Conservation (phyloP, 2,797 vertebrate species). For the Malacoraja senta region DNA sequence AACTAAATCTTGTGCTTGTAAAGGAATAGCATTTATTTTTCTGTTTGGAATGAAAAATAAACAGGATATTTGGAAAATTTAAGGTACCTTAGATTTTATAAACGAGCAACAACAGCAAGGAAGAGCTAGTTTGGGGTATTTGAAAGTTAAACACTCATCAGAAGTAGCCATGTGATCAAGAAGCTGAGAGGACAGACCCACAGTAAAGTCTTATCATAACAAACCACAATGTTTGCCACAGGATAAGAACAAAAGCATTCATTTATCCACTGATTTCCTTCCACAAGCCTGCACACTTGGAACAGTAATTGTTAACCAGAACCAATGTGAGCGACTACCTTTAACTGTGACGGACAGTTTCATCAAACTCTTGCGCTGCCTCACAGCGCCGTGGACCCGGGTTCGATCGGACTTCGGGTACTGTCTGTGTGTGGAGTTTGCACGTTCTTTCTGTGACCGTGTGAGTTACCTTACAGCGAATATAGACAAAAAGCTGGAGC, state of each 20-base stretch:
- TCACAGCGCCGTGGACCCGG: too few relatives aligned
- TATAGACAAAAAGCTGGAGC: too few relatives aligned
- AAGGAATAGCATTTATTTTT: not conserved
- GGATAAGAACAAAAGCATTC: constrained; percentile 28
- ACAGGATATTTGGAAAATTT: not conserved
- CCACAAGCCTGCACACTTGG: not conserved
- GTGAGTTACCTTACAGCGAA: too few relatives aligned
- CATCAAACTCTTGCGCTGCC: not conserved
- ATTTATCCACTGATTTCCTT: constrained; percentile 31
- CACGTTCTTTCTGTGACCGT: too few relatives aligned
- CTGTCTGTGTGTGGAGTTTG: too few relatives aligned
- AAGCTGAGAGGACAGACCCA: not conserved
- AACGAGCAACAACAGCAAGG: not conserved
- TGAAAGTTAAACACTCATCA: not conserved
- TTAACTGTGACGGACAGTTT: constrained; percentile 7
- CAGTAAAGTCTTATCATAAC: constrained; percentile 21
- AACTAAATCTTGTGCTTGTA: not conserved
- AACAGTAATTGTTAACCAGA: constrained; percentile 14
- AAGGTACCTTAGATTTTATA: not conserved
- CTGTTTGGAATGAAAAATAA: not conserved
- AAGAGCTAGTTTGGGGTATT: not conserved
- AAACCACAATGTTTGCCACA: constrained; percentile 19
- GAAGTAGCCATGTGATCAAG: not conserved
- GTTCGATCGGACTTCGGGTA: too few relatives aligned
- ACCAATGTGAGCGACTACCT: not conserved